A percentile compares a stretch with the other conserved stretches of the same genome.
These are phyloP conservation scores for Platycercus adscitus DNA, from an alignment of 2,113 vertebrate genomes.

Conservation along the genomic window DNA sequence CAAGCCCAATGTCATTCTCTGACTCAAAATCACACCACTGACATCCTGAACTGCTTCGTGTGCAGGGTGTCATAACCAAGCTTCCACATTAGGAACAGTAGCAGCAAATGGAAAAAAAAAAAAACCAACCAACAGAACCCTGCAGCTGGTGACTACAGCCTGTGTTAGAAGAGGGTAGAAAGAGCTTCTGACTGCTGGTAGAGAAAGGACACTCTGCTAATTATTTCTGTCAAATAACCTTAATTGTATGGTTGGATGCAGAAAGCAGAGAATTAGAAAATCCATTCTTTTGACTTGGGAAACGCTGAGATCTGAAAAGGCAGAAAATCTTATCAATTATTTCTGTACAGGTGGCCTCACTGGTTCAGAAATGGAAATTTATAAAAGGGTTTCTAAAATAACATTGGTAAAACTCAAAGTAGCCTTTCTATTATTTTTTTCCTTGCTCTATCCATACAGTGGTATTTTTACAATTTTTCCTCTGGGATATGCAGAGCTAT, in stretches of 20 bases:
- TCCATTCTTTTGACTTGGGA: neutral
- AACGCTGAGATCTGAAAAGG: neutral
- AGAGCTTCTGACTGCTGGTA: neutral
- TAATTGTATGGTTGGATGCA: neutral
- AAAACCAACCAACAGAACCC: neutral
- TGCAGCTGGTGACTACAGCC: neutral
- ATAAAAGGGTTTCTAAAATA: neutral
- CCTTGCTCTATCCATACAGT: neutral
- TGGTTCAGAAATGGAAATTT: neutral
- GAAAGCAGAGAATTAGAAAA: neutral
- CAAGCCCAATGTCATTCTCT: neutral
- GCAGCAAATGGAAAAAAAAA: neutral
- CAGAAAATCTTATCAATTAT: neutral
- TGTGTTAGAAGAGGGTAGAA: neutral
- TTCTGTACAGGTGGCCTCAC: neutral
- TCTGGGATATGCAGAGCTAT: neutral
- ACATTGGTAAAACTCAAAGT: neutral
- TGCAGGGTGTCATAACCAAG: neutral
- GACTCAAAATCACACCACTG: accelerated
- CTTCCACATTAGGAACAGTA: accelerated
- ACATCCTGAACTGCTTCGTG: neutral
- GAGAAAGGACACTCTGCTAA: neutral
- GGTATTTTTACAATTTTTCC: neutral
- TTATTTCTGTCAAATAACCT: neutral
- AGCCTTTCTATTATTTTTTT: neutral